A percentile compares a stretch with the other conserved stretches of the same genome.
Conservation (phyloP, 1,140 invertebrate genomes). For the Diachasma alloeum region DNA sequence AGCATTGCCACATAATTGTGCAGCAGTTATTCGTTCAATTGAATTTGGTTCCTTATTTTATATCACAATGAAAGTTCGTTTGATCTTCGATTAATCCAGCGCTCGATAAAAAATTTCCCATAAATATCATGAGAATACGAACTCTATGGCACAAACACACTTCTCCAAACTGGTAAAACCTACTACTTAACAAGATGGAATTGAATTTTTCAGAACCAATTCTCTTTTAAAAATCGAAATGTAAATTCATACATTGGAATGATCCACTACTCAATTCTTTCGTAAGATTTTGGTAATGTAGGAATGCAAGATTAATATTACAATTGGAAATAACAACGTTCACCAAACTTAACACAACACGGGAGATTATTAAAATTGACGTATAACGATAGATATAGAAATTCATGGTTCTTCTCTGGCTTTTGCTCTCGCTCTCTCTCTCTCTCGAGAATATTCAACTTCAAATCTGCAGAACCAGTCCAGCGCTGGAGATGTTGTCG, state of each 20-base stretch:
- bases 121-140: neutral
- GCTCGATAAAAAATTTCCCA: neutral
- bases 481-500: slow-evolving; percentile 89
- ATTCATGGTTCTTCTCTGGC: neutral
- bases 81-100: neutral
- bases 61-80: neutral
- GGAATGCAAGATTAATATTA: too few relatives aligned
- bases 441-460: neutral
- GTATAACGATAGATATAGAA: neutral
- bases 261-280: too few relatives aligned
- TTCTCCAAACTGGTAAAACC: neutral
- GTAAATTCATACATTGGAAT: too few relatives aligned
- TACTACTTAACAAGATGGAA: neutral
- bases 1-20: neutral
- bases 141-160: neutral
- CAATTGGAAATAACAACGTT: too few relatives aligned
- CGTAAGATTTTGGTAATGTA: too few relatives aligned
- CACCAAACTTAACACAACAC: too few relatives aligned
- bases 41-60: neutral
- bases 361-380: too few relatives aligned
- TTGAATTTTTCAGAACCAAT: too few relatives aligned
- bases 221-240: too few relatives aligned
- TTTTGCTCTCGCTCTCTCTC: too few relatives aligned
- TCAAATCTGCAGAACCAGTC: slow-evolving; percentile 79
- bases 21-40: neutral